These are phyloP conservation scores for Hydropotes inermis DNA, from an alignment of 2,113 vertebrate species.

Conservation along the genomic window DNA sequence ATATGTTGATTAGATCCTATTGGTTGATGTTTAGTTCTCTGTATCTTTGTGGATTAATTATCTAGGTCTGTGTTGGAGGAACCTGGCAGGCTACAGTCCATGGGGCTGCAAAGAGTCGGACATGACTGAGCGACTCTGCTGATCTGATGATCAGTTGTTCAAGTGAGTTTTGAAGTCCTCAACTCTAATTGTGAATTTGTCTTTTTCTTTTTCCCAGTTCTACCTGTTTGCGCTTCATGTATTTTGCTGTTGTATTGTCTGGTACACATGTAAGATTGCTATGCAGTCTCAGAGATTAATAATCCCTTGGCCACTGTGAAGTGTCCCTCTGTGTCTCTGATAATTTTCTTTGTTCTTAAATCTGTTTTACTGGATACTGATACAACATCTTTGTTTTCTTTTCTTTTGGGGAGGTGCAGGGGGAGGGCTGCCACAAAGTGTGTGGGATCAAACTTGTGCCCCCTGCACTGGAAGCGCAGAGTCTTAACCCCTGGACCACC, in stretches of 20 bases:
- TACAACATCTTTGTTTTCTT: neutral
- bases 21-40: neutral
- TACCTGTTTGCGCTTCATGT: accelerated
- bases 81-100: neutral
- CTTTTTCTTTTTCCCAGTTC: neutral
- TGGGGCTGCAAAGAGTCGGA: neutral
- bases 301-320: neutral
- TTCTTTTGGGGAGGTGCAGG: neutral
- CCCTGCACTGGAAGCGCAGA: neutral
- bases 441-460: neutral
- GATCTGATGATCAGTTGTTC: neutral
- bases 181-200: neutral
- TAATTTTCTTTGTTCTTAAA: neutral
- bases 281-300: neutral
- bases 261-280: no score
- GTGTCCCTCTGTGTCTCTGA: neutral
- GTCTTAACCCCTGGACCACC: neutral
- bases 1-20: neutral
- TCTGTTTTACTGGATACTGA: neutral
- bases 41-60: neutral
- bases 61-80: neutral
- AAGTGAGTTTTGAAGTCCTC: neutral
- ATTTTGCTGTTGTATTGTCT: neutral
- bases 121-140: neutral
- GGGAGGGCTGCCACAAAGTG: neutral